Percentiles rank a stretch among this genome's conserved stretches.
phyloP scores from a whole-genome alignment of 1,140 invertebrate species.

The Nasonia vitripennis region DNA sequence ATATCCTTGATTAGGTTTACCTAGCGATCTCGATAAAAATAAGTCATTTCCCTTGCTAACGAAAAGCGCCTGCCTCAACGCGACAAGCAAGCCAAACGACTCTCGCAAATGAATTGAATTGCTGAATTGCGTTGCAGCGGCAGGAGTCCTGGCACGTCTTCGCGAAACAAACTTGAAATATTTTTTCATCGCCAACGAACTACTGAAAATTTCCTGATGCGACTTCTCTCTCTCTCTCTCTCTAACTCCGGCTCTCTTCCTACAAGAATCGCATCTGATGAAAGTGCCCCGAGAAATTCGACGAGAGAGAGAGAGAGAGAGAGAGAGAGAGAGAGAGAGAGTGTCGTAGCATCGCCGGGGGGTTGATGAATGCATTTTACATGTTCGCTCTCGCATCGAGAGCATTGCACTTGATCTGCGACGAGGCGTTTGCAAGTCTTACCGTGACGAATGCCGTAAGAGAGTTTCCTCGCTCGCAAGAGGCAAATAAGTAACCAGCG shows the following conservation, averaged over 20 bases:
- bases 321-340: slow-evolving; percentile 28
- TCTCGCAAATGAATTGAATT: neutral
- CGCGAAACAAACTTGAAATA: neutral
- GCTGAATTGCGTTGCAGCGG: neutral
- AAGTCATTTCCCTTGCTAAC: neutral
- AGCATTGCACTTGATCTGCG: slow-evolving; percentile 56
- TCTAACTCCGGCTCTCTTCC: neutral
- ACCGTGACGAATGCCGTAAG: slow-evolving; percentile 62
- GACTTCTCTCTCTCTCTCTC: neutral
- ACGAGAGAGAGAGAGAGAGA: slow-evolving; percentile 41
- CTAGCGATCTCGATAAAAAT: neutral
- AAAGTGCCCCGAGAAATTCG: slow-evolving; percentile 57
- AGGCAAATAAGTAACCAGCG: neutral
- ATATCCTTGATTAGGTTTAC: neutral
- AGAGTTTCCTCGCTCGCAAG: neutral
- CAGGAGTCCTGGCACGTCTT: neutral
- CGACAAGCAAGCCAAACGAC: neutral
- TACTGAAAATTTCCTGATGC: neutral
- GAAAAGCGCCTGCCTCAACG: neutral
- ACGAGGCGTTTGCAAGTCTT: slow-evolving; percentile 64
- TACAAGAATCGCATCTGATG: slow-evolving; percentile 50
- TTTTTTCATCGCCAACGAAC: neutral
- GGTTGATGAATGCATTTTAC: slow-evolving; percentile 66
- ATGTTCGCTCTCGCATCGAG: slow-evolving; percentile 61
- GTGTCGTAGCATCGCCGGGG: neutral